A percentile compares a stretch with the other conserved stretches of the same genome.
These are phyloP conservation scores for Polyergus mexicanus DNA, from an alignment of 1,140 invertebrate genomes.

Conservation along the genomic window DNA sequence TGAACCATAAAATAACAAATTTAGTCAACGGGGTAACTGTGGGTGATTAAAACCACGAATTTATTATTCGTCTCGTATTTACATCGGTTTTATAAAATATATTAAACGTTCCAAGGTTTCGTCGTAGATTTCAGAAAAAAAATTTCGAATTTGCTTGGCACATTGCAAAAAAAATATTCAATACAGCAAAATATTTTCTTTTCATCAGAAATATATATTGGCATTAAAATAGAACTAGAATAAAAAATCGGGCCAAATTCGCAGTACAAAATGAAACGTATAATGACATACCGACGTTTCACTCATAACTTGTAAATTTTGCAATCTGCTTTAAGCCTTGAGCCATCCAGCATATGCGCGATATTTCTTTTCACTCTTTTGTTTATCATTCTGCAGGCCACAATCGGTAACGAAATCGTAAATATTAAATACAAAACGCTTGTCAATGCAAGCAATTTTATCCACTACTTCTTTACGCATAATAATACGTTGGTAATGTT, in stretches of 20 bases:
- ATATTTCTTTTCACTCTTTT: neutral
- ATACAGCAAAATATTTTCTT: neutral
- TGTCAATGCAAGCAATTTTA: slow-evolving; percentile 29
- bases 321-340: slow-evolving; percentile 47
- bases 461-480: neutral
- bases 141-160: slow-evolving; percentile 6
- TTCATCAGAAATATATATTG: neutral
- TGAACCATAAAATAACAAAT: slow-evolving; percentile 48
- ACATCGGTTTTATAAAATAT: slow-evolving; percentile 46
- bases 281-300: neutral
- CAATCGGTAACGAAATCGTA: slow-evolving; percentile 18
- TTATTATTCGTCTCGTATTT: slow-evolving; percentile 55
- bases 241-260: slow-evolving; percentile 23
- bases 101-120: slow-evolving; percentile 27
- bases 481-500: slow-evolving; percentile 30
- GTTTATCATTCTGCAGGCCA: neutral
- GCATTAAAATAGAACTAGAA: neutral
- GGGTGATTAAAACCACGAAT: slow-evolving; percentile 40
- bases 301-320: slow-evolving; percentile 32
- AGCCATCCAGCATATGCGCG: neutral
- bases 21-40: slow-evolving; percentile 34
- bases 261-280: neutral
- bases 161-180: slow-evolving; percentile 8
- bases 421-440: neutral
- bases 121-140: neutral